Evolutionary conservation across 2,888 invertebrate species (phyloP), one percentile per base, ranked within the genome.

Genomic region (Drosophila quinaria): DNA sequence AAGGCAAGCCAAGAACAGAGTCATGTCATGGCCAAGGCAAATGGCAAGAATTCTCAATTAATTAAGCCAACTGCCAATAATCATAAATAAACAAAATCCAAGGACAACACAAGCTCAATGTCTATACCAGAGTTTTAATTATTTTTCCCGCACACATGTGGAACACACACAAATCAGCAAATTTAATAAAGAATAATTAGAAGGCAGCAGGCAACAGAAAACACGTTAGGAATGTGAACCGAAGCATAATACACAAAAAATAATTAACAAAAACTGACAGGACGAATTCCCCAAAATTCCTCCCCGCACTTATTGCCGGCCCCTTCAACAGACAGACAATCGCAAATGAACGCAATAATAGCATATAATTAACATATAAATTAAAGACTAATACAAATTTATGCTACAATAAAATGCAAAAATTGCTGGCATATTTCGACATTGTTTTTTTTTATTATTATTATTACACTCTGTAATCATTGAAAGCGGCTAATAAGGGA

Each of bases 141-240:
- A 85, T 81, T 83, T 76, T 68, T 49, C 46, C 71, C 60, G 25
- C 49, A 54, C 49, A 51, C 59, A 44, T 60, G 50, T 41, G 52
- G 42, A 61, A 46, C 31, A 60, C 60, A 51, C 52, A 66, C 56
- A 68, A 49, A 70, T 67, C 56, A 59, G 70, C 62, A 80, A 81
- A 88, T 80, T 86, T 80, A 88, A 88, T 86, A 81, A 83, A 78
- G 84, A 80, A 88, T 83, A 83, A 86, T 88, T 85, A 77, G 79
- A 70, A 78, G 74, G 66, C 70, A 74, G 58, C 64, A 35, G 56
- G 13, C 44, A 31, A 54, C 56, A 51, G 46, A 15, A 54, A 61
- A 51, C 62, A 58, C 58, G 64, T 65, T 65, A 35, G 78, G 70
- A 71, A 79, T 79, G 81, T 67, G 79, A 63, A 55, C 37, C 62